Base-by-base conservation (phyloP, 2,113 vertebrate species). In the Rhinoptilus africanus region DNA sequence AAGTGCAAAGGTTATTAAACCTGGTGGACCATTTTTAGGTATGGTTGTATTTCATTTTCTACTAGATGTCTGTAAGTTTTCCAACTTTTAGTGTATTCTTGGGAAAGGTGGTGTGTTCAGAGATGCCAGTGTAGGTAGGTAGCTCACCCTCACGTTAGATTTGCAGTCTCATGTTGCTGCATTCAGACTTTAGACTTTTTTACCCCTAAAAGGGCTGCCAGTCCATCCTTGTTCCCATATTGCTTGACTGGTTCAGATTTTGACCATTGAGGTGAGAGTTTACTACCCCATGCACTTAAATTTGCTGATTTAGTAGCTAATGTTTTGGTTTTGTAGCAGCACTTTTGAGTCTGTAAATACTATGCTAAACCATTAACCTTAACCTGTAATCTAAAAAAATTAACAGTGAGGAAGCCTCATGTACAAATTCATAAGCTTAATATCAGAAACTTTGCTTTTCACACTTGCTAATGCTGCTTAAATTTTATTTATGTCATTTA, bases 1-100 rank as follows among this genome's bases (percentile, higher is more conserved):
- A 97, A 98, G 98, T 98, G 98, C 98, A 98, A 99, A 99, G 98
- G 98, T 99, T 97, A 99, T 99, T 97, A 99, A 99, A 94, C 99
- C 99, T 45, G 98, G 98, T 88, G 98, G 98, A 95, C 98, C 98
- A 79, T 98, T 97, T 96, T 97, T 98, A 98, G 99, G 99, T 98
- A 98, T 95, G 98, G 92, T 94, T 85, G 88, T 54, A n/a, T 92
- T 94, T 85, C 1, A 4, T 85, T 86, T 84, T 83, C n/a, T 79
- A 63, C 30, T 75, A 64, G 76, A 50, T 63, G 6, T 12, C 59
- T 82, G 9, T 79, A 48, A 78, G 53, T 18, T 72, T 85, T 60
- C 53, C 28, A 47, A 56, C 10, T 83, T 47, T 45, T 34, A 71
- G 53, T 6, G 0, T 23, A 8, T 50, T 17, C 57, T 39, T 67